phyloP scores from a whole-genome alignment of 2,888 invertebrate genomes.

The Dermolepida albohirtum region DNA sequence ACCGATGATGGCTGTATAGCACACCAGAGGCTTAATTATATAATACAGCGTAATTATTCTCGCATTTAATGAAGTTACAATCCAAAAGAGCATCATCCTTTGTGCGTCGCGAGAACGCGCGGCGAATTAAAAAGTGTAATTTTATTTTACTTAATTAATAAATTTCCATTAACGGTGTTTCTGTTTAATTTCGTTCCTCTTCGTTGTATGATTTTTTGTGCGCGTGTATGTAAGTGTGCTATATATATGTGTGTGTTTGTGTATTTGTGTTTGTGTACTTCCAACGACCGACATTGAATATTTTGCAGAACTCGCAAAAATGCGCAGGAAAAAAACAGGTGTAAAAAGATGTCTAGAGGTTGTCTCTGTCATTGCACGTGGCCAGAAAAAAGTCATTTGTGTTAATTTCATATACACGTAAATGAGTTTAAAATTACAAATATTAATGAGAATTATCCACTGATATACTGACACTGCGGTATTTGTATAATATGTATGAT shows the following conservation, averaged over 20 bases:
- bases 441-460: too few species aligned
- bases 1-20: conserved; percentile 15
- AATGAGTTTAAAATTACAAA: too few species aligned
- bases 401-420: too few species aligned
- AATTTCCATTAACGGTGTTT: conserved; percentile 21
- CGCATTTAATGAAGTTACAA: conserved; percentile 37
- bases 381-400: too few species aligned
- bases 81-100: conserved; percentile 33
- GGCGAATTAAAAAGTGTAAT: conserved; percentile 33
- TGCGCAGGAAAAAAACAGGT: too few species aligned
- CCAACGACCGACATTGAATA: not conserved
- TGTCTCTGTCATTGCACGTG: too few species aligned
- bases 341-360: too few species aligned
- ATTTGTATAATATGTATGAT: too few species aligned
- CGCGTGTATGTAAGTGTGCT: not conserved
- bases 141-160: conserved; percentile 35
- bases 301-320: too few species aligned
- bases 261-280: not conserved
- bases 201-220: not conserved
- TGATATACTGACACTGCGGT: too few species aligned
- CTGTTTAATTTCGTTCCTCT: conserved; percentile 21
- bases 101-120: conserved; percentile 8
- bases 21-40: conserved; percentile 35
- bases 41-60: conserved; percentile 38
- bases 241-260: not conserved